Base-by-base conservation (phyloP, 2,113 vertebrate species). In the Zosterops hypoxanthus region DNA sequence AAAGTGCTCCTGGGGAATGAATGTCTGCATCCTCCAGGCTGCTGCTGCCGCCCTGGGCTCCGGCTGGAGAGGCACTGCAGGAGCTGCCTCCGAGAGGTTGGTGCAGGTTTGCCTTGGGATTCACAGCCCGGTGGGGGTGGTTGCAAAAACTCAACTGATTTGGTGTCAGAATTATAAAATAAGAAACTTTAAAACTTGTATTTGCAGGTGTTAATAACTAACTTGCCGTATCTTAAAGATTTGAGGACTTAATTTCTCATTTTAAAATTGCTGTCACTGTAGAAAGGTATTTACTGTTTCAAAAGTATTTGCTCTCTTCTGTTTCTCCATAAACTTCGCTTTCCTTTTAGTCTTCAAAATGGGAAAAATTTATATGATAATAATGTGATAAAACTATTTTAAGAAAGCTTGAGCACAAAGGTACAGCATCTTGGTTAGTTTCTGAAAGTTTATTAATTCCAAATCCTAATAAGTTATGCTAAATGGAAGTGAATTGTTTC, bases 1-100 rank as follows among this genome's bases (percentile, higher is more conserved):
- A 97, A 97, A 97, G 86, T 47, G 25, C 95, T 95, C 55, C 94
- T 44, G 56, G 39, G 52, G 52, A 11, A 11, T 29, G 61, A 17
- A 91, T 82, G 91, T 69, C 71, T 80, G 65, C 91, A 77, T 63
- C 50, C 88, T 44, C 31, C 69, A 1, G 59, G 28, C 63, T 61
- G 77, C 94, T 47, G 81, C 65, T 17, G 41, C 50, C 15, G 39
- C 18, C 60, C 28, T 14, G 8, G 19, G 39, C 23, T 39, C 49
- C 2, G 22, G 53, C 44, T 61, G 57, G 17, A n/a, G 36, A 44
- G 33, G 59, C 36, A 1, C 63, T 31, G n/a, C 14, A 13, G 81
- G 28, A 61, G 8, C 14, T 60, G 59, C 66, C 60, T 79, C 59
- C 2, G 2, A 12, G 41, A 61, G 46, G 34, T 33, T 17, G 33